Conservation (phyloP, 2,113 vertebrate species). For the western clawed frog (Xenopus tropicalis) region UCB_Xtro_10.0 CM004443.2:121545501-121546000, state of each 20-base stretch:
- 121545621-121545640: no score
- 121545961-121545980: no score
- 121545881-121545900: no score
- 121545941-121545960: no score
- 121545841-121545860: no score
- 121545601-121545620: neutral
- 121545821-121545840: constrained; percentile 23
- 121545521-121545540: no score
- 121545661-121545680: no score
- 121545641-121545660: constrained; percentile 98
- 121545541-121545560: constrained; percentile 99
- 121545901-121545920: no score
- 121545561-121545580: constrained; percentile 79
- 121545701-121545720: constrained; percentile 99
- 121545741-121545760: constrained; percentile 95
- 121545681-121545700: constrained; percentile 93
- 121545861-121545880: no score
- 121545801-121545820: constrained; percentile 97
- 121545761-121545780: constrained; percentile 96
- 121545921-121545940: no score
- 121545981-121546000: no score
- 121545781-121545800: constrained; percentile 96
- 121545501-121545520: constrained; percentile 98
- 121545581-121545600: no score
- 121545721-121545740: constrained; percentile 99